Conservation (phyloP, 2,113 vertebrate species). For the Oncorhynchus tshawytscha region DNA sequence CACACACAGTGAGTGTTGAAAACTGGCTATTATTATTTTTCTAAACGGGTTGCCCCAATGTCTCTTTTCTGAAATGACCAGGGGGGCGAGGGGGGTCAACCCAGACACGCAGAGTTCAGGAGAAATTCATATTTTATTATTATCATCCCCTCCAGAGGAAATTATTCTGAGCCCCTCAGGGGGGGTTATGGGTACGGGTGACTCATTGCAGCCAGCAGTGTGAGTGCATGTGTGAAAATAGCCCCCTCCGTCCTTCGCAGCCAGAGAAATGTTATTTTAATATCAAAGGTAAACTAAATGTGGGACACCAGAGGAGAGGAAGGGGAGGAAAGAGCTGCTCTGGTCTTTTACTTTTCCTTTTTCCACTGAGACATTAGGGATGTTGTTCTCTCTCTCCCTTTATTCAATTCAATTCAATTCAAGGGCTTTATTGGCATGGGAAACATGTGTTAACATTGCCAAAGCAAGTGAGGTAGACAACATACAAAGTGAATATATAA, state of each 20-base stretch:
- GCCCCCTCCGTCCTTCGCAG: conserved; percentile 5
- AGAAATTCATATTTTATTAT: conserved; percentile 65
- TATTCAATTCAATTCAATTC: too few species aligned
- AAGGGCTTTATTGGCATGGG: too few species aligned
- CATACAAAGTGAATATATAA: too few species aligned
- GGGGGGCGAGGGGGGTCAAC: not conserved
- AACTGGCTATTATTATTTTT: conserved; percentile 19
- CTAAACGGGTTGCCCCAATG: conserved; percentile 8
- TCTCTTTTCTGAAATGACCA: conserved; percentile 19
- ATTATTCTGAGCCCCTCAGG: conserved; percentile 52
- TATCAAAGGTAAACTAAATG: conserved; percentile 59
- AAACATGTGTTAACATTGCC: too few species aligned
- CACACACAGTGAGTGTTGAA: conserved; percentile 24
- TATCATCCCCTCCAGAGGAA: conserved; percentile 59
- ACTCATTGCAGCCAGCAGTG: conserved; percentile 51
- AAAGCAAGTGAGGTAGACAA: too few species aligned
- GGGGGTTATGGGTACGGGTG: conserved; percentile 34
- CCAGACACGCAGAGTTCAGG: conserved; percentile 50
- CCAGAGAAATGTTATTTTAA: conserved; percentile 53
- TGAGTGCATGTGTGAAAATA: conserved; percentile 44
- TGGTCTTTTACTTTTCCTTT: not conserved
- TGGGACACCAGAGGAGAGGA: conserved; percentile 40
- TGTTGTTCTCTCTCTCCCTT: conserved; percentile 27
- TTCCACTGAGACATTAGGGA: conserved; percentile 42
- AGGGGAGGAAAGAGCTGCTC: conserved; percentile 41